Percentiles rank a stretch among this genome's conserved stretches.
These are phyloP conservation scores for Antheraea pernyi DNA, from an alignment of 1,140 invertebrate species.

Conservation along the genomic window DNA sequence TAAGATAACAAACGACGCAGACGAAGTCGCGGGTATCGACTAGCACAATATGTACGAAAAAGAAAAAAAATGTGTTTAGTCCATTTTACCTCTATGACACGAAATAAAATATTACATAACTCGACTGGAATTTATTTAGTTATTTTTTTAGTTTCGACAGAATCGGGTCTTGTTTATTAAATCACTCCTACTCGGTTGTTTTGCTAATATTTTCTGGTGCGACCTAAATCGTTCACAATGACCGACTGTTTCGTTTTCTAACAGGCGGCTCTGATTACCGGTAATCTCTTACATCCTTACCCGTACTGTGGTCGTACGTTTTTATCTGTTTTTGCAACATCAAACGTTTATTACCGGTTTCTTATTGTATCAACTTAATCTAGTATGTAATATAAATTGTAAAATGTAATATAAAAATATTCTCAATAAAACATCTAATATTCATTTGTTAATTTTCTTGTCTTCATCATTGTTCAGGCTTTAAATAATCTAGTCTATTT, in stretches of 20 bases:
- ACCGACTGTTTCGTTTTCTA: constrained; percentile 32
- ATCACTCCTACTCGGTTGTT: constrained; percentile 17
- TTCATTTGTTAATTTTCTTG: too few relatives aligned
- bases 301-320: not conserved
- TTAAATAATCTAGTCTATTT: too few relatives aligned
- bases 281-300: constrained; percentile 30
- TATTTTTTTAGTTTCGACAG: constrained; percentile 9
- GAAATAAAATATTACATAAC: constrained; percentile 3
- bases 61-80: not conserved
- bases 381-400: not conserved
- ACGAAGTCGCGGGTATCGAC: too few relatives aligned
- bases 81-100: not conserved
- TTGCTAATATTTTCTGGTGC: constrained; percentile 21
- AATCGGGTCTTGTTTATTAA: constrained; percentile 17
- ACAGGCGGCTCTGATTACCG: constrained; percentile 45
- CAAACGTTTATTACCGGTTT: not conserved
- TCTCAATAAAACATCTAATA: not conserved
- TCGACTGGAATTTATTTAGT: not conserved
- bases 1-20: too few relatives aligned
- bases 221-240: constrained; percentile 43
- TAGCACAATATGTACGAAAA: too few relatives aligned
- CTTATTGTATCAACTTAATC: not conserved
- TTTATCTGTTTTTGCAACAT: not conserved
- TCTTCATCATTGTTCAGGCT: too few relatives aligned
- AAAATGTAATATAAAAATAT: too few relatives aligned